Evolutionary conservation across 2,797 vertebrate species (phyloP).

Genomic region (Dryobates pubescens): DNA sequence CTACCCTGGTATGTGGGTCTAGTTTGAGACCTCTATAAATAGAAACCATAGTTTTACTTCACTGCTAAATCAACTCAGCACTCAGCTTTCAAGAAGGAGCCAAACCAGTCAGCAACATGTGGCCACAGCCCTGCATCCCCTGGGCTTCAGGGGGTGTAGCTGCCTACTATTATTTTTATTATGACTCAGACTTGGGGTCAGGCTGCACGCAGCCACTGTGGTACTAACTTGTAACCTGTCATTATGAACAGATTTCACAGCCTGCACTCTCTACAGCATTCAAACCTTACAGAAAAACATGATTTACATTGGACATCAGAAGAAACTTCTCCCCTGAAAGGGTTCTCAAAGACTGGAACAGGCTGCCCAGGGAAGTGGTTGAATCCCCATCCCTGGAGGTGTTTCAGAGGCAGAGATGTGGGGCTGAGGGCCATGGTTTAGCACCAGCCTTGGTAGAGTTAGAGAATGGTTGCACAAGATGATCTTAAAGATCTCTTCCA

Average conservation of each 20-base stretch:
- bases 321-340: too few relatives aligned
- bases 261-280: not conserved
- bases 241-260: slow-evolving; percentile 30
- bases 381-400: too few relatives aligned
- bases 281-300: not conserved
- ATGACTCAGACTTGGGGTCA: not conserved
- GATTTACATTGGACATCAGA: too few relatives aligned
- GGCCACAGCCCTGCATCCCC: not conserved
- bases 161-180: slow-evolving; percentile 17
- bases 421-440: too few relatives aligned
- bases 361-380: too few relatives aligned
- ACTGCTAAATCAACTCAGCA: not conserved
- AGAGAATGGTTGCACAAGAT: too few relatives aligned
- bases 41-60: not conserved
- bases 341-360: too few relatives aligned
- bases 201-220: not conserved
- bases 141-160: not conserved
- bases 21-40: not conserved
- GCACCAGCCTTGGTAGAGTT: too few relatives aligned
- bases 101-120: not conserved
- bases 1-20: not conserved
- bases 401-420: too few relatives aligned
- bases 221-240: not conserved
- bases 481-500: too few relatives aligned
- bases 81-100: not conserved